Base-by-base conservation (phyloP, 37 sponge, comb jelly and placozoan species). In the Chondrosia reniformis region DNA sequence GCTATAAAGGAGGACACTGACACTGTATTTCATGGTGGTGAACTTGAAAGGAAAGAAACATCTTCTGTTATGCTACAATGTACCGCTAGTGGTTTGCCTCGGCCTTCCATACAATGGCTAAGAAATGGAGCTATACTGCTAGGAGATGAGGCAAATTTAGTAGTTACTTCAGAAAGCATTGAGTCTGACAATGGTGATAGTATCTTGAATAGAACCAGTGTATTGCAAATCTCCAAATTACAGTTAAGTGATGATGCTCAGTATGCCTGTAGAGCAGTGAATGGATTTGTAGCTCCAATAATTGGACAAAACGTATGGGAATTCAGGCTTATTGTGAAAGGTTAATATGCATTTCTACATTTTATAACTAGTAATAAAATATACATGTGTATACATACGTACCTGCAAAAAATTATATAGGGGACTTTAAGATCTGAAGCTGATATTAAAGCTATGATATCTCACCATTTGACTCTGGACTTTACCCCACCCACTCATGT, bases 231-330 rank as follows among this genome's bases (percentile, higher is more conserved):
- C 61, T 5, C n/a, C 61, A 5, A 6, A 7, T 5, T 59, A 25
- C 61, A 59, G 61, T 13, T 59, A 30, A 30, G 30, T 30, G 61
- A 59, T 59, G 8, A 25, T 5, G 9, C 17, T 6, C 17, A 5
- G 61, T 59, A 59, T 30, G n/a, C 61, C n/a, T 59, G 61, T 30
- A 25, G 22, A 59, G 61, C 61, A 59, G 61, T 59, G 30, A 59
- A 30, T 13, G 61, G 61, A 30, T 30, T 19, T 59, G 61, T 59
- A 6, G n/a, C 61, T 7, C 22, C 61, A 7, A 13, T 59, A 30
- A 25, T 13, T 7, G 61, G 61, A 59, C 30, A 30, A 30, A 59
- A 6, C 9, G 61, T 13, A 59, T 59, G 61, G 61, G 28, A 25
- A 6, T 59, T 59, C 4, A 30, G 28, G n/a, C n/a, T 59, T 19